A percentile compares a stretch with the other conserved stretches of the same genome.
Evolutionary conservation across 2,888 invertebrate genomes (phyloP).

Genomic region (Calameuta pallipes): DNA sequence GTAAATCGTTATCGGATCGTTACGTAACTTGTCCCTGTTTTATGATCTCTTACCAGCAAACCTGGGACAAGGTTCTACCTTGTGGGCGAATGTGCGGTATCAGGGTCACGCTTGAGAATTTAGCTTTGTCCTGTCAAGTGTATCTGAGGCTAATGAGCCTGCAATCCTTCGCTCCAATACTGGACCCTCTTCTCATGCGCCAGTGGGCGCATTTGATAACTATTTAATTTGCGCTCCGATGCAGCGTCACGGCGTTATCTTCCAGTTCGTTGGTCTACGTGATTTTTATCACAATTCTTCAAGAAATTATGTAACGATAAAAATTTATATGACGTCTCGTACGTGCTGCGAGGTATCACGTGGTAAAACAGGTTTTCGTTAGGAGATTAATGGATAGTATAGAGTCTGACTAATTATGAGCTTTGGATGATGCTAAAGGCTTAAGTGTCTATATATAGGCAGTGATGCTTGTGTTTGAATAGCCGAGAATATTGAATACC

Average conservation of each 20-base stretch:
- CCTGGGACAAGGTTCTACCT: not conserved
- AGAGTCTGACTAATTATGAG: not conserved
- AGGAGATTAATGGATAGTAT: not conserved
- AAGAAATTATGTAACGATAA: not conserved
- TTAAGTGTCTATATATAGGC: not conserved
- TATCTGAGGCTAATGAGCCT: slow-evolving; percentile 42
- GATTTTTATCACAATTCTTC: not conserved
- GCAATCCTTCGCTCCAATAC: slow-evolving; percentile 6
- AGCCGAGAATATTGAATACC: not conserved
- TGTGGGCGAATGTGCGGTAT: not conserved
- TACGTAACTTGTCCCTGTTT: not conserved
- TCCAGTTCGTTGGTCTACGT: not conserved
- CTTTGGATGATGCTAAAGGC: not conserved
- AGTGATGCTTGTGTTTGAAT: not conserved
- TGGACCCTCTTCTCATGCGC: slow-evolving; percentile 23
- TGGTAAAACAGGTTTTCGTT: not conserved
- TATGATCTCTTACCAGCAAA: not conserved
- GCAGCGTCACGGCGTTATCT: not conserved
- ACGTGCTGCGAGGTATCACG: not conserved
- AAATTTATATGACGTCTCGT: not conserved
- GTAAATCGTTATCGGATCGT: not conserved
- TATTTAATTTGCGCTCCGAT: slow-evolving; percentile 29
- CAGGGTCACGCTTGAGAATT: slow-evolving; percentile 23
- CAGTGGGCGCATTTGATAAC: slow-evolving; percentile 38
- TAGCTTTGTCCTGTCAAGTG: slow-evolving; percentile 46